Conservation (phyloP, 2,113 vertebrate genomes). For the Aptenodytes forsteri region DNA sequence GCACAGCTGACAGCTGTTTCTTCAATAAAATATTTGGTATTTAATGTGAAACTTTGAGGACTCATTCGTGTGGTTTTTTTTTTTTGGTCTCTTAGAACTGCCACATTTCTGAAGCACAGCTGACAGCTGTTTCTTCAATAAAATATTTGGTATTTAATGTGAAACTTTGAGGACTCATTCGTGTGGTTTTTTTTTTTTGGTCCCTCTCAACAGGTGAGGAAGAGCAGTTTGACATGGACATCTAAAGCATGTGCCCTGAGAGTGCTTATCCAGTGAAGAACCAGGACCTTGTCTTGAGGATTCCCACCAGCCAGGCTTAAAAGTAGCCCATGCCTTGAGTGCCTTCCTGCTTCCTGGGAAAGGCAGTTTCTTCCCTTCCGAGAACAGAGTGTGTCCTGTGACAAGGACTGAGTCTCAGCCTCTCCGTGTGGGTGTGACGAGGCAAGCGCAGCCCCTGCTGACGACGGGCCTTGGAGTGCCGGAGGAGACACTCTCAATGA, state of each 20-base stretch:
- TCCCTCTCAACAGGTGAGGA: constrained; percentile 70
- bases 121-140: rapidly evolving
- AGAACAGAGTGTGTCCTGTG: not conserved
- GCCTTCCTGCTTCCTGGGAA: constrained; percentile 42
- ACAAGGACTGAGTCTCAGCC: not conserved
- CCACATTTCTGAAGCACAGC: not conserved
- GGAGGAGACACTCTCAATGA: not conserved
- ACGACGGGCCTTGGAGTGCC: not conserved
- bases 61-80: not conserved
- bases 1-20: rapidly evolving
- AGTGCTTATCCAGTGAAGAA: constrained; percentile 20
- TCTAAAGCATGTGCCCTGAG: constrained; percentile 48
- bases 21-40: rapidly evolving
- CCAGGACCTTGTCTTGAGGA: constrained; percentile 30
- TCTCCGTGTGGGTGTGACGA: not conserved
- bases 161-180: not conserved
- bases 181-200: not conserved
- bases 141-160: rapidly evolving
- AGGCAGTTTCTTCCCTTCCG: not conserved
- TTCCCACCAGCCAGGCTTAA: constrained; percentile 52
- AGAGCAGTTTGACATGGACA: constrained; percentile 87
- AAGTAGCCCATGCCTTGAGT: constrained; percentile 48
- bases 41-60: rapidly evolving
- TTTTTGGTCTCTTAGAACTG: no score
- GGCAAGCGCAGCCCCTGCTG: not conserved